Percentiles rank a stretch among this genome's conserved stretches.
phyloP scores from a whole-genome alignment of 2,797 vertebrate species.

The Oophaga sylvatica region DNA sequence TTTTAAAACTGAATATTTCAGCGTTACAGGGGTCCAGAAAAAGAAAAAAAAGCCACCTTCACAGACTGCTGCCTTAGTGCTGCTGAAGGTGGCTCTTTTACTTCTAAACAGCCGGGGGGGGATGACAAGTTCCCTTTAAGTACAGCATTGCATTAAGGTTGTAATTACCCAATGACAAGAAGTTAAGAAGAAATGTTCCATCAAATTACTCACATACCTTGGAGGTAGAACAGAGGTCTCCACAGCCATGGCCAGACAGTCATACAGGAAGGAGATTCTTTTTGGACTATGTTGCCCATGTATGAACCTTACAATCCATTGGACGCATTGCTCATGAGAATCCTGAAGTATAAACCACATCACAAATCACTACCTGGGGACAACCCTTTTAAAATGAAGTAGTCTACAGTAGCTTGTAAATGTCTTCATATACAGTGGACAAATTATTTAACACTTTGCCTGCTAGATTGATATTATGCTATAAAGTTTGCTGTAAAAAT shows the following conservation, averaged over 20 bases:
- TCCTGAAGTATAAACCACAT: slow-evolving; percentile 76
- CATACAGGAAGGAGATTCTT: slow-evolving; percentile 97
- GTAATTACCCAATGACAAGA: neutral
- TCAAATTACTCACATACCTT: slow-evolving; percentile 75
- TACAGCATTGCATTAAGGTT: neutral
- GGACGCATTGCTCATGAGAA: slow-evolving; percentile 95
- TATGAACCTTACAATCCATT: slow-evolving; percentile 96
- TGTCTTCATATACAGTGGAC: no score
- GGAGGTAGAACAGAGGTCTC: slow-evolving; percentile 92
- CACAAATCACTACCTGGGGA: neutral
- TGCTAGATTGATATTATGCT: no score
- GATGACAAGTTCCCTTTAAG: neutral
- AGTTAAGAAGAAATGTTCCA: neutral
- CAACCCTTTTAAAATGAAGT: no score
- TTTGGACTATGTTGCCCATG: slow-evolving; percentile 97
- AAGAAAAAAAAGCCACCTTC: no score
- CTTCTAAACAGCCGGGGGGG: no score
- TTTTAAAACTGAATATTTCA: no score
- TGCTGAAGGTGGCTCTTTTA: no score
- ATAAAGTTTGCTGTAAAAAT: no score
- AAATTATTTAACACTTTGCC: no score
- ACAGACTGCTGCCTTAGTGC: no score
- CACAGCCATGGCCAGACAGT: slow-evolving; percentile 96
- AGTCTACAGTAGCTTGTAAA: no score
- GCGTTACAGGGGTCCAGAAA: no score